A percentile compares a stretch with the other conserved stretches of the same genome.
phyloP scores from a whole-genome alignment of 2,797 vertebrate genomes.

The Remorina albescens region DNA sequence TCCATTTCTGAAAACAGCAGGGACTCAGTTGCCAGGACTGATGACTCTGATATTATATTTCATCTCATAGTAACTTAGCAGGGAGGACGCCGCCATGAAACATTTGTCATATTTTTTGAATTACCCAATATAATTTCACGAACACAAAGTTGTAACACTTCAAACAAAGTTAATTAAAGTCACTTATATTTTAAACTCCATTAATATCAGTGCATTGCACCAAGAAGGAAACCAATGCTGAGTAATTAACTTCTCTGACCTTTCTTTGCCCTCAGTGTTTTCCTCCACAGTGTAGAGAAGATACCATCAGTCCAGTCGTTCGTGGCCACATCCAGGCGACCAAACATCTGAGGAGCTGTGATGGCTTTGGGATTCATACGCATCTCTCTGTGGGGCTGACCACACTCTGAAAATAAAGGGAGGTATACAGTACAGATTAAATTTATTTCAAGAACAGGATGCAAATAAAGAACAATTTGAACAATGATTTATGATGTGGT shows the following conservation, averaged over 20 bases:
- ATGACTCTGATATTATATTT: conserved; percentile 1
- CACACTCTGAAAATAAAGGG: conserved; percentile 85
- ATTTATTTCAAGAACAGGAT: background rate
- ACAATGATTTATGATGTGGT: background rate
- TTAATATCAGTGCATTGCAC: background rate
- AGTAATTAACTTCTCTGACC: conserved; percentile 70
- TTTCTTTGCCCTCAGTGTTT: conserved; percentile 95
- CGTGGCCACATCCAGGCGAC: conserved; percentile 94
- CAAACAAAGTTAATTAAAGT: background rate
- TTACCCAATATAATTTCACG: background rate
- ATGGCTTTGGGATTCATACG: conserved; percentile 99
- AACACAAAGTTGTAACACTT: background rate
- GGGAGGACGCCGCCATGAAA: background rate
- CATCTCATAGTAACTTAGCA: background rate
- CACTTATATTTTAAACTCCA: background rate
- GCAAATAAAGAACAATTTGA: background rate
- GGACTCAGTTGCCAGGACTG: background rate
- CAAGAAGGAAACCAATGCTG: background rate
- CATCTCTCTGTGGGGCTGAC: conserved; percentile 95
- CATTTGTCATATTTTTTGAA: background rate
- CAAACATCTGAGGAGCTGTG: conserved; percentile 98
- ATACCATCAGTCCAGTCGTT: conserved; percentile 99
- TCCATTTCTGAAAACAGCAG: background rate
- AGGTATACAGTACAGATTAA: background rate
- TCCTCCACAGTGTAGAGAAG: conserved; percentile 97